These are phyloP conservation scores for Emmelina monodactyla DNA, from an alignment of 2,888 invertebrate species.

Conservation along the genomic window DNA sequence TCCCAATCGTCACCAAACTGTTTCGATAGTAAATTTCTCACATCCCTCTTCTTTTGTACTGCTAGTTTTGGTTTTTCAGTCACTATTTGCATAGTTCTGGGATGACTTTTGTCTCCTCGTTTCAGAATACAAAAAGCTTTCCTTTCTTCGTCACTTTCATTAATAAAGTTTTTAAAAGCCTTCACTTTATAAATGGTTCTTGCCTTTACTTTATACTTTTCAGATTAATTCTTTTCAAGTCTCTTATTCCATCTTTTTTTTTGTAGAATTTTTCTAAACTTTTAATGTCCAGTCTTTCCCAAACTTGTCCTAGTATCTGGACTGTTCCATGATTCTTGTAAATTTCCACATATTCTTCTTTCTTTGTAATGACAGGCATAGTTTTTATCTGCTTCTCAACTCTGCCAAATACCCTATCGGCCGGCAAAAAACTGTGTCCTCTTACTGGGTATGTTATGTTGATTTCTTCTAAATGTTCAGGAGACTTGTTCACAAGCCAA, in stretches of 20 bases:
- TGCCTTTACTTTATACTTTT: not conserved
- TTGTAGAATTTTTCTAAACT: not conserved
- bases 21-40: not conserved
- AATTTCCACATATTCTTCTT: not conserved
- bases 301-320: not conserved
- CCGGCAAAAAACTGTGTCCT: not conserved
- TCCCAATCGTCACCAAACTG: not conserved
- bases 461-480: slow-evolving; percentile 15
- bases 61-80: not conserved
- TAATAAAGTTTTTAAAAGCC: not conserved
- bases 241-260: not conserved
- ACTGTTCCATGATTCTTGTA: not conserved
- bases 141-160: not conserved
- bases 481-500: slow-evolving; percentile 18
- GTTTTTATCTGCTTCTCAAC: not conserved
- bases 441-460: slow-evolving; percentile 3
- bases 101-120: not conserved
- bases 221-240: not conserved
- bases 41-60: not conserved
- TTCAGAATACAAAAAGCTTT: not conserved
- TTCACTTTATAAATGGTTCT: not conserved
- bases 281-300: not conserved
- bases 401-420: not conserved
- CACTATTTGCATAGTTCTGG: not conserved
- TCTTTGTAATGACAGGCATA: not conserved